Evolutionary conservation across 2,113 vertebrate genomes (phyloP), one percentile per base, ranked within the genome.

Genomic region (Cyprinodon brontotheroides): DNA sequence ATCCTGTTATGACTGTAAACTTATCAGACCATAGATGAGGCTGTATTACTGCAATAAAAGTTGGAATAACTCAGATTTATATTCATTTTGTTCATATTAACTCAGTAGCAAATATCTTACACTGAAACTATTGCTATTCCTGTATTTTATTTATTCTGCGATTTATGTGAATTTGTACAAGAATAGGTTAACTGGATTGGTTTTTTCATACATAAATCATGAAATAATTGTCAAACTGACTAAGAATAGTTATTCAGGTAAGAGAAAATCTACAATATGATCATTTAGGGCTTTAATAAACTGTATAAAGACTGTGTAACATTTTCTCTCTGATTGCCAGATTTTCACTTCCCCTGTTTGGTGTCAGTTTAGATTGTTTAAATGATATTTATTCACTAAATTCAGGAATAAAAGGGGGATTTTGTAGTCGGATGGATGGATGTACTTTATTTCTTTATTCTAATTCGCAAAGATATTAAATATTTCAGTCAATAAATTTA

Each of bases 71-170:
- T 17, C 48, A 53, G 15, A 57, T 57, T 57, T 57, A 57, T 57
- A n/a, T 20, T 57, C 50, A n/a, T 57, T 20, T 57, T 20, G 17
- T 53, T 20, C 9, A 53, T 36, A n/a, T 45, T 43, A 45, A 8
- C 12, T 60, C n/a, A 61, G 39, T 13, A 4, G 59, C 17, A 50
- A 20, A 1, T 29, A 14, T 68, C 37, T 47, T 61, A 61, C 41
- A 13, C 70, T 43, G 43, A 65, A 59, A 11, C 40, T 37, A 50
- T 29, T 29, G 29, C 29, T 47, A 45, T 50, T 40, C 3, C 22
- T 73, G 62, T 77, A 41, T 48, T 17, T 37, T 68, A 72, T 69
- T 64, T 68, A 72, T 72, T 53, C 45, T 67, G 43, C 45, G 14
- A 22, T 50, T 38, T 67, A 63, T 63, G 50, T 72, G 15, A 12